Evolutionary conservation across 2,797 vertebrate species (phyloP), one percentile per base, ranked within the genome.

Genomic region (Eurystomus glaucurus): DNA sequence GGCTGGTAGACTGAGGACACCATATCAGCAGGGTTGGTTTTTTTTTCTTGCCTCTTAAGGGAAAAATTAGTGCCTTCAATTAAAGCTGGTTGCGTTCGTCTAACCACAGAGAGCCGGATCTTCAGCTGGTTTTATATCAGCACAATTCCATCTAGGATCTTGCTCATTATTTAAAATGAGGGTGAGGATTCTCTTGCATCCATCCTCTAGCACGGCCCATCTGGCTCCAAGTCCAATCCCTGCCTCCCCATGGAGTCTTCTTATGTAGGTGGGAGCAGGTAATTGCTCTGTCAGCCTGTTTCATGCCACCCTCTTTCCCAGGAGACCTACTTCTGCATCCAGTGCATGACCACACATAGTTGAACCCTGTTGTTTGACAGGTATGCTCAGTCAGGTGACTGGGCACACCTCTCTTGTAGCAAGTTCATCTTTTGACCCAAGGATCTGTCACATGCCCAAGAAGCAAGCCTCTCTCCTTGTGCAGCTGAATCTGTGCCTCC

Each of bases 171-270:
- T 90, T 94, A 90, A 89, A 85, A 52, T 35, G 52, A 87, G 95
- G 94, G 91, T 92, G 96, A 85, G 91, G 89, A 85, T 89, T 80
- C 86, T 95, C 45, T 96, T 96, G 91, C 95, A 83, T 92, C 74
- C 45, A 15, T 93, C 60, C 57, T 75, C 10, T 51, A 71, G 45
- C 82, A n/a, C 17, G 6, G 72, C 90, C 76, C 39, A 14, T 85
- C 81, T 91, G 97, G 89, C 80, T 69, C 45, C 8, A 10, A 39
- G 69, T 88, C 87, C 51, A 37, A 12, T 93, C 83, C 23, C 28
- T 81, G 52, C 70, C 37, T 90, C 14, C 11, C 22, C 9, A 0
- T 20, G 39, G 68, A 88, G 39, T n/a, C 33, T 52, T 45, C 11
- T 54, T 8, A 3, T 50, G 88, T 93, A 87, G 95, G 89, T 91